Evolutionary conservation across 2,888 invertebrate genomes (phyloP), one percentile per base, ranked within the genome.

Genomic region (Sphecodes monilicornis): DNA sequence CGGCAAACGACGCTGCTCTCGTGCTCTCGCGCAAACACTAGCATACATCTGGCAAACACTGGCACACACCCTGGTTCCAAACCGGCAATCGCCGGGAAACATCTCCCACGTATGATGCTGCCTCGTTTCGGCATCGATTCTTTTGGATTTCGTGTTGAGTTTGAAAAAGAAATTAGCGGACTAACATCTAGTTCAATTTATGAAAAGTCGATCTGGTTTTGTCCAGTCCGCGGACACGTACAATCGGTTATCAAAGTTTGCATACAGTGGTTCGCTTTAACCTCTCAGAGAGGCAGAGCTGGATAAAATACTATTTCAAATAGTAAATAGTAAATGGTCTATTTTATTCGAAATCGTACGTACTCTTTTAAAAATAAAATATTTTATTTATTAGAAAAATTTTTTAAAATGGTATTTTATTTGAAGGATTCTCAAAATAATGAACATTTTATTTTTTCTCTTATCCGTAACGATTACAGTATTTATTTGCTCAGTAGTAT

Each of bases 121-220:
- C 13, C 57, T 13, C 57, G 57, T 57, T 26, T 13, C 57, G 13
- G 13, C 57, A 57, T 57, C n/a, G 57, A 57, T 10, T 26, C 57
- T 74, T 74, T 39, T 5, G 36, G n/a, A 69, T 69, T 41, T 22
- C 11, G n/a, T 10, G n/a, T 1, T 10, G 68, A 69, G 41, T 69
- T 39, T 22, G n/a, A 39, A 69, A 39, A 39, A 41, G 41, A 69
- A 69, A 69, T 41, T 82, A 71, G 57, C 76, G 13, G 57, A 26
- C 26, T 57, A 26, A 26, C 57, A 16, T 11, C 57, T 16, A 26
- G 57, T 26, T 57, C 57, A 26, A 57, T 57, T 57, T 57, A 26
- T 26, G 26, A n/a, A 46, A 11, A 57, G 26, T 57, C 57, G 13
- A 57, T 57, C 57, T 26, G 16, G 57, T 57, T 57, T 57, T 26